Base-by-base conservation (phyloP, 2,888 invertebrate genomes). In the Tenthredo notha region DNA sequence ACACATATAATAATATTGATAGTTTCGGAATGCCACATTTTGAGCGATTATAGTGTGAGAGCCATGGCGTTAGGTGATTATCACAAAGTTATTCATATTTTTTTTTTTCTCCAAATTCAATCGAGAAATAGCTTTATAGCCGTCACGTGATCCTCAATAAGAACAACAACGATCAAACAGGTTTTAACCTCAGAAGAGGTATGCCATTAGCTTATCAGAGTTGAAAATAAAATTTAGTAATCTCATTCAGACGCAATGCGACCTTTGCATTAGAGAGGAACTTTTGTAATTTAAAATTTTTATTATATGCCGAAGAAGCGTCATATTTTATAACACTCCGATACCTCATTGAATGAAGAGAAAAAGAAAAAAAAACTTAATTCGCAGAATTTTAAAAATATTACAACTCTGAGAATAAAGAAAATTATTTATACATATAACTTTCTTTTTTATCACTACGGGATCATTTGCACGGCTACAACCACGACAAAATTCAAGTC, bases 141-240 rank as follows among this genome's bases (percentile, higher is more conserved):
- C 61, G 21, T 61, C 61, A 61, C 67, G 33, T 67, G 33, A 33
- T 67, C 5, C n/a, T 33, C 33, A 33, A 67, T 33, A 33, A 33
- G 33, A 33, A 29, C 33, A 33, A 67, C 61, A 25, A 61, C 54
- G 54, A n/a, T 3, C 25, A 21, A 61, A 61, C 61, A 61, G 61
- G 61, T 61, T 61, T 61, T 61, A 61, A 61, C 61, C 61, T 61
- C 61, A 5, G 61, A 25, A 9, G 61, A 61, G 61, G 61, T 61
- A 25, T 61, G 61, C 25, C 25, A 25, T 61, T 21, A 10, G 21
- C 12, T 25, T 61, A 21, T 10, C 5, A 25, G 25, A 61, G 61
- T 61, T 61, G 12, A 12, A 25, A 61, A 25, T 54, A 61, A 61
- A n/a, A 12, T 12, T 10, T 25, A 25, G 21, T 61, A 21, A 61